Evolutionary conservation across 2,797 vertebrate genomes (phyloP).

Genomic region (Acridotheres tristis): DNA sequence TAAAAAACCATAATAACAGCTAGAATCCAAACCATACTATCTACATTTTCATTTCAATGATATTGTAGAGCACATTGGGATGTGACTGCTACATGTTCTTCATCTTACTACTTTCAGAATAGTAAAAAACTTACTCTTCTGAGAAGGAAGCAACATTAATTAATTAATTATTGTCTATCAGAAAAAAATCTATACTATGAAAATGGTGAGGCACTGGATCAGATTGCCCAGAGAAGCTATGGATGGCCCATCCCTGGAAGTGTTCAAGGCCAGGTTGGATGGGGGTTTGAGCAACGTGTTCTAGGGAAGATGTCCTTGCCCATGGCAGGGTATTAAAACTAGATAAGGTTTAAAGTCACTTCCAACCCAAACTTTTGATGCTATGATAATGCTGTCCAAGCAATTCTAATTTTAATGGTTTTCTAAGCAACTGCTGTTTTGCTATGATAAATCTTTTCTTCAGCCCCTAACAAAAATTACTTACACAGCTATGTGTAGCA

Average conservation of each 20-base stretch:
- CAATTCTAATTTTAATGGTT: neutral
- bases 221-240: neutral
- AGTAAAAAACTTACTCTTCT: neutral
- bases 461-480: constrained; percentile 11
- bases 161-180: neutral
- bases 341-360: neutral
- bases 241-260: neutral
- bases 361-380: neutral
- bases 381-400: neutral
- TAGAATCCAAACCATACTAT: neutral
- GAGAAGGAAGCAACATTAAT: neutral
- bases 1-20: neutral
- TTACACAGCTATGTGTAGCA: neutral
- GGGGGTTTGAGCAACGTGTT: neutral
- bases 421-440: neutral
- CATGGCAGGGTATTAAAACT: neutral
- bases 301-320: neutral
- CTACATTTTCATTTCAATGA: neutral
- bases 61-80: neutral
- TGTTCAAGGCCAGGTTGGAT: neutral
- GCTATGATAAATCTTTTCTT: neutral
- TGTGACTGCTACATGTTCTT: neutral
- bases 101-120: neutral
- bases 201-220: neutral
- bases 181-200: neutral